A percentile compares a stretch with the other conserved stretches of the same genome.
Conservation (phyloP, 2,113 vertebrate genomes). For the Otis tarda region DNA sequence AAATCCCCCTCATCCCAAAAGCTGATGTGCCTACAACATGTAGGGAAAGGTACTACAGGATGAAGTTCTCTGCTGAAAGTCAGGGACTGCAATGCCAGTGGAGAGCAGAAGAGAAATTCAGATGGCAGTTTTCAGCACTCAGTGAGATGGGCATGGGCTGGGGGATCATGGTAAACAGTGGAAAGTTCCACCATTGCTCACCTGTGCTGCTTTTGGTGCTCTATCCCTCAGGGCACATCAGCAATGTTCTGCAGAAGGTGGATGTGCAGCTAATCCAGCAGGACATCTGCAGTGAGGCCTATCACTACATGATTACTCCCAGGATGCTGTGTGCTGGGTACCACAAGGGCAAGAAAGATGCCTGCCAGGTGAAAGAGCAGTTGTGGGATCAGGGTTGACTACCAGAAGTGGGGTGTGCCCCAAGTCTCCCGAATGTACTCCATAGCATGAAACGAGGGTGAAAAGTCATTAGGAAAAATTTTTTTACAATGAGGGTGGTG, state of each 20-base stretch:
- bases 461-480: background rate
- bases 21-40: background rate
- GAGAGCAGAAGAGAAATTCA: background rate
- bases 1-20: background rate
- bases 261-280: constrained; percentile 86
- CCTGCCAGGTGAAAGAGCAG: constrained; percentile 84
- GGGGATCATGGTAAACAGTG: fast-evolving
- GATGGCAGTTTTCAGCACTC: background rate
- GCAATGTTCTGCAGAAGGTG: constrained; percentile 86
- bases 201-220: background rate
- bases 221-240: constrained; percentile 73
- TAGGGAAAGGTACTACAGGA: background rate
- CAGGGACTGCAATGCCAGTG: background rate
- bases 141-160: background rate
- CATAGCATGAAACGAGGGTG: background rate
- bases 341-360: constrained; percentile 84
- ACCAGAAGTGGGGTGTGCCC: background rate
- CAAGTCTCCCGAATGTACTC: background rate
- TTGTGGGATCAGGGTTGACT: background rate
- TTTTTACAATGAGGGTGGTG: too few relatives aligned
- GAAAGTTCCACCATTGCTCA: background rate
- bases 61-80: background rate
- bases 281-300: constrained; percentile 83
- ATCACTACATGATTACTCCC: constrained; percentile 85
- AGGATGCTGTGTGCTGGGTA: constrained; percentile 96